These are phyloP conservation scores for Laspeyria flexula DNA, from an alignment of 2,888 invertebrate species.

Conservation along the genomic window DNA sequence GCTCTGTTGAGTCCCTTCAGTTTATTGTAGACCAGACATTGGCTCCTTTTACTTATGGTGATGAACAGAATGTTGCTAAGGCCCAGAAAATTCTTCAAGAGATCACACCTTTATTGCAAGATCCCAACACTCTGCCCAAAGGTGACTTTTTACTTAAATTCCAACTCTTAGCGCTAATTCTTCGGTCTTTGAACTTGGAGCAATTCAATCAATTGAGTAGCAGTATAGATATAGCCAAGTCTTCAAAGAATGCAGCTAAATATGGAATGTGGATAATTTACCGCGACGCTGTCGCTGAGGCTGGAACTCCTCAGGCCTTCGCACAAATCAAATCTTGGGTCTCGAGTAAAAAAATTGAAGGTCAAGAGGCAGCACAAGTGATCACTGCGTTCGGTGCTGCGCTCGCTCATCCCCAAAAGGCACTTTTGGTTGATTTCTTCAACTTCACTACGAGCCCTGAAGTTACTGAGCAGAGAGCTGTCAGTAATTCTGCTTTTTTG, in stretches of 20 bases:
- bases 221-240: constrained; percentile 74
- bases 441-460: constrained; percentile 82
- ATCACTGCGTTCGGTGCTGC: constrained; percentile 81
- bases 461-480: constrained; percentile 74
- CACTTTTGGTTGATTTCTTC: constrained; percentile 86
- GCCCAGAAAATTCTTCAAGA: constrained; percentile 79
- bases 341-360: constrained; percentile 77
- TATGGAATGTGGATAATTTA: constrained; percentile 86
- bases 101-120: constrained; percentile 86
- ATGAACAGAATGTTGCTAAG: constrained; percentile 70
- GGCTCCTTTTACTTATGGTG: constrained; percentile 22
- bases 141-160: constrained; percentile 88
- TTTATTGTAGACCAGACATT: constrained; percentile 71
- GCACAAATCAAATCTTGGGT: constrained; percentile 87
- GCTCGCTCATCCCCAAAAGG: constrained; percentile 86
- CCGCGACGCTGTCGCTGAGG: constrained; percentile 88
- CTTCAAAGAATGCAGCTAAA: constrained; percentile 68
- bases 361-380: constrained; percentile 87
- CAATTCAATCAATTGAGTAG: constrained; percentile 85
- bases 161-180: constrained; percentile 83
- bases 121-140: constrained; percentile 83
- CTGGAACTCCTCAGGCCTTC: constrained; percentile 89
- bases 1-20: constrained; percentile 82
- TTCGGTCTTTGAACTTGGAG: constrained; percentile 86
- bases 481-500: constrained; percentile 86